phyloP scores from a whole-genome alignment of 2,113 vertebrate genomes.

The Rutilus rutilus region DNA sequence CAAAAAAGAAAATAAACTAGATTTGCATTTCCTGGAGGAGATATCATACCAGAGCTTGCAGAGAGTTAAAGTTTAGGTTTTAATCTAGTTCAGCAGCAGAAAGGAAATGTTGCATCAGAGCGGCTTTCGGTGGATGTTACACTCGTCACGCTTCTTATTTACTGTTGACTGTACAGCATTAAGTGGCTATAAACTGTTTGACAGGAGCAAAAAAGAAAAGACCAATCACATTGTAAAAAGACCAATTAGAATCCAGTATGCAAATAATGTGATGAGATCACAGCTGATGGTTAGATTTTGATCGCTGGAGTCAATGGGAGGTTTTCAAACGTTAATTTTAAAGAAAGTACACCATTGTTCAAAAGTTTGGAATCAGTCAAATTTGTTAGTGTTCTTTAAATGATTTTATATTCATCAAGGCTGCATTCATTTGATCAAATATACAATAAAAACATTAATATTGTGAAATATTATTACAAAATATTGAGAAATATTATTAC shows the following conservation, averaged over 20 bases:
- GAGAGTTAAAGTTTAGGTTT: not conserved
- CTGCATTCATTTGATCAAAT: not conserved
- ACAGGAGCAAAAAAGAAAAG: not conserved
- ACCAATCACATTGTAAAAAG: not conserved
- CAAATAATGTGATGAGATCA: not conserved
- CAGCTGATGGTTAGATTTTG: not conserved
- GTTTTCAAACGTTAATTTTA: not conserved
- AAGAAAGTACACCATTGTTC: not conserved
- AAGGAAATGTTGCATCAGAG: not conserved
- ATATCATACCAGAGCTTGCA: not conserved
- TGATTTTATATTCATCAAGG: not conserved
- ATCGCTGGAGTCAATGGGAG: too few relatives aligned
- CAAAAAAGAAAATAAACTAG: slow-evolving; percentile 15
- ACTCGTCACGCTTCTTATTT: not conserved
- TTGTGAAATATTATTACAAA: too few relatives aligned
- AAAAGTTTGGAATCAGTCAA: not conserved
- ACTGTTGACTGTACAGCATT: not conserved
- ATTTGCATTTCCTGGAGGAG: slow-evolving; percentile 18
- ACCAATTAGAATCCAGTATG: not conserved
- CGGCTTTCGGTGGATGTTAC: not conserved
- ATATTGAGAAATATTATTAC: too few relatives aligned
- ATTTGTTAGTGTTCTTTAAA: too few relatives aligned
- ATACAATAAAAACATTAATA: too few relatives aligned
- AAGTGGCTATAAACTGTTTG: not conserved
- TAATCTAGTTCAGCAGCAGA: slow-evolving; percentile 9